phyloP scores from a whole-genome alignment of 2,888 invertebrate genomes.

The Philereme vetulata region DNA sequence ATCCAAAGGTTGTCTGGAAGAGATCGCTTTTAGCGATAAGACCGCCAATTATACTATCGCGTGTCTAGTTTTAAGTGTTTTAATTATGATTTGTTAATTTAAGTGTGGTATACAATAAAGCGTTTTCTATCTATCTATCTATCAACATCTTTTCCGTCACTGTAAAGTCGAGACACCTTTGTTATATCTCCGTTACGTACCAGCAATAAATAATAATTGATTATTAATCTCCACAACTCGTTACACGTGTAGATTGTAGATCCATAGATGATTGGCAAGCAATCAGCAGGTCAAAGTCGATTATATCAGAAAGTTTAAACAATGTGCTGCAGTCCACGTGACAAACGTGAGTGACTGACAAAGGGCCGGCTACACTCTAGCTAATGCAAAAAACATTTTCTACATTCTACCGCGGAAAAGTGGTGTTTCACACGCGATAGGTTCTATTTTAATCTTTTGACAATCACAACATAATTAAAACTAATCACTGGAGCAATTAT shows the following conservation, averaged over 20 bases:
- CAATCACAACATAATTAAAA: slow-evolving; percentile 72
- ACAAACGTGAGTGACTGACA: slow-evolving; percentile 67
- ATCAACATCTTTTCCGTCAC: slow-evolving; percentile 3
- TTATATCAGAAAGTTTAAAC: slow-evolving; percentile 62
- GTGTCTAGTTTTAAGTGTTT: too few relatives aligned
- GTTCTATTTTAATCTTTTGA: slow-evolving; percentile 79
- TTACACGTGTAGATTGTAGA: slow-evolving; percentile 59
- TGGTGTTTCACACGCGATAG: slow-evolving; percentile 75
- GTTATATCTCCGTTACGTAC: slow-evolving; percentile 15
- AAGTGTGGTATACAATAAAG: too few relatives aligned
- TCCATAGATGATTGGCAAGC: slow-evolving; percentile 60
- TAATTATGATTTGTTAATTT: too few relatives aligned
- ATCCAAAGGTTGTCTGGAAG: too few relatives aligned
- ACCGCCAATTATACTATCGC: too few relatives aligned
- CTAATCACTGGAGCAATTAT: slow-evolving; percentile 67
- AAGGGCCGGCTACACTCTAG: slow-evolving; percentile 55
- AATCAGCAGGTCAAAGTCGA: slow-evolving; percentile 64
- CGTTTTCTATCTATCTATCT: too few relatives aligned
- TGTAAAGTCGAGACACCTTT: slow-evolving; percentile 9
- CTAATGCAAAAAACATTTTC: slow-evolving; percentile 66
- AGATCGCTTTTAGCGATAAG: too few relatives aligned
- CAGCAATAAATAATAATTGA: slow-evolving; percentile 21
- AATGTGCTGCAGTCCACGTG: slow-evolving; percentile 66
- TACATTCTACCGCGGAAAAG: slow-evolving; percentile 73
- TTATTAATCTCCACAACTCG: slow-evolving; percentile 24